Conservation (phyloP, 2,888 invertebrate genomes). For the Spatulosminthurus flaviceps region DNA sequence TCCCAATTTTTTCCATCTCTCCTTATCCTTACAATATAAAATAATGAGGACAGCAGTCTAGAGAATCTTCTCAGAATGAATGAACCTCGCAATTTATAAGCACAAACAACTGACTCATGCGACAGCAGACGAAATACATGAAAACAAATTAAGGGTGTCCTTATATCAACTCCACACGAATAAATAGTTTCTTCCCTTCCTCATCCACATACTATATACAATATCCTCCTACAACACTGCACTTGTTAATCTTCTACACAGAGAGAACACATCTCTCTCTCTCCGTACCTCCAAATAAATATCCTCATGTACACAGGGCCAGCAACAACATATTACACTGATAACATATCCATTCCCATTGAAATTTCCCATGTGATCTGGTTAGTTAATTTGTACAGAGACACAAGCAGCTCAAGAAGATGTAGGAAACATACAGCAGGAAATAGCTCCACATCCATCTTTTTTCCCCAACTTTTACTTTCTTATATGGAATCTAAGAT, state of each 20-base stretch:
- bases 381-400: constrained; percentile 9
- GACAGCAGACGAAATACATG: not conserved
- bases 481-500: not conserved
- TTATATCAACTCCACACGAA: constrained; percentile 15
- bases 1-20: not conserved
- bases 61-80: not conserved
- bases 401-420: not conserved
- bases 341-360: not conserved
- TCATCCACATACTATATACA: no score
- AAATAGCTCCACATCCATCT: not conserved
- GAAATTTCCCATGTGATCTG: constrained; percentile 18
- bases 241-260: no score
- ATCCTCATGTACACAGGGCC: no score
- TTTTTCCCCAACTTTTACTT: not conserved
- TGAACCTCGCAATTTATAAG: not conserved
- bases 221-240: no score
- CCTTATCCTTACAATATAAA: not conserved
- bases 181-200: no score
- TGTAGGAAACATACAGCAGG: constrained; percentile 8
- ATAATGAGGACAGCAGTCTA: not conserved
- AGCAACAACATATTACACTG: no score
- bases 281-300: no score
- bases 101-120: not conserved
- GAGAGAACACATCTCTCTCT: no score
- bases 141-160: not conserved